phyloP scores from a whole-genome alignment of 2,797 vertebrate genomes.

The Microtus agrestis region DNA sequence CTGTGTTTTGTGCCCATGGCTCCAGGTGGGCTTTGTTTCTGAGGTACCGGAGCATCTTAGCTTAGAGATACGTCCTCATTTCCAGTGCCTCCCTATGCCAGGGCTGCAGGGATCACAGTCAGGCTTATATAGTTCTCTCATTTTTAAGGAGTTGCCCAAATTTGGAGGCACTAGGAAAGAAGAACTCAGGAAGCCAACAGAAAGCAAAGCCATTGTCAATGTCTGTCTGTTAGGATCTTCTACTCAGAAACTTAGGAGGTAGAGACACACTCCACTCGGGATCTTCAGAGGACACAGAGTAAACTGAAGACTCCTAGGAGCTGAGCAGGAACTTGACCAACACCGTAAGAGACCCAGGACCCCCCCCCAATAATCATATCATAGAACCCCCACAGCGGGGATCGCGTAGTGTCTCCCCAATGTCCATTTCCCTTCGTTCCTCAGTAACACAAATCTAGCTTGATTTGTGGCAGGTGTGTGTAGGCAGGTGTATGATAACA shows the following conservation, averaged over 20 bases:
- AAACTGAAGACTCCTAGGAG: neutral
- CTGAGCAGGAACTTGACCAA: neutral
- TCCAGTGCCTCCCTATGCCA: neutral
- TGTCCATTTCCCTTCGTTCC: neutral
- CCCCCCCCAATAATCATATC: neutral
- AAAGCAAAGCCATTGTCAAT: neutral
- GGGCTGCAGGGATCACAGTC: neutral
- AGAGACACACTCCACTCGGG: slow-evolving; percentile 39
- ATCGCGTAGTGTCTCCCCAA: neutral
- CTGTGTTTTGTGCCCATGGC: neutral
- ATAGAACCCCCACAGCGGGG: neutral
- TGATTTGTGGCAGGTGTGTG: neutral
- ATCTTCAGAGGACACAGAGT: slow-evolving; percentile 23
- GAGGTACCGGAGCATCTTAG: neutral
- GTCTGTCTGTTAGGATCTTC: neutral
- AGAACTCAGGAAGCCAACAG: slow-evolving; percentile 3
- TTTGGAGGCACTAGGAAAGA: slow-evolving; percentile 27
- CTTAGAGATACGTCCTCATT: neutral
- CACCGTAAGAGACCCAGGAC: neutral
- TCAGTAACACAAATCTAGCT: slow-evolving; percentile 10
- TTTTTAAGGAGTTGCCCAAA: slow-evolving; percentile 28
- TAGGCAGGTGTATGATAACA: neutral
- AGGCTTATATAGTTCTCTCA: neutral
- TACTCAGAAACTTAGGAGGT: neutral
- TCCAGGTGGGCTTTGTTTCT: neutral